Evolutionary conservation across 2,797 vertebrate genomes (phyloP), one percentile per base, ranked within the genome.

Genomic region (Syngnathus rostellatus): DNA sequence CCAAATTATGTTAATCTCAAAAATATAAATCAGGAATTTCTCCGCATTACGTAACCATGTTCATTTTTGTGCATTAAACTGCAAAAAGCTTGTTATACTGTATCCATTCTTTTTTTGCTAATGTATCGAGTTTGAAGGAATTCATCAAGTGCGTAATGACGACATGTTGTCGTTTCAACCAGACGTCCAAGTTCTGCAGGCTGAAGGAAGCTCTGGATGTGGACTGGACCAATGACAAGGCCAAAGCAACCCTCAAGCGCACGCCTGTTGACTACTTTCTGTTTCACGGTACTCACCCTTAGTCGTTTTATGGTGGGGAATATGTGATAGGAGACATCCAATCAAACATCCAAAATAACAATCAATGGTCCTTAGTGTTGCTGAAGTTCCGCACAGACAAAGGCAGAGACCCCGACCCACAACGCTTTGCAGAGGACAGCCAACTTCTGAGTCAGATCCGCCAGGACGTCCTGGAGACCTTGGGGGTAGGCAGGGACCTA

Each of bases 331-430:
- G 8, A 50, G 48, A 50, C 48, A 50, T n/a, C 57, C 31, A 4
- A 31, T 31, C 31, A 31, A 31, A 31, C 31, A 31, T 31, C 31
- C 25, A 3, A 21, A 55, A 55, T 31, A 4, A 23, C 51, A 25
- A 54, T 54, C 53, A 31, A 23, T 5, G 31, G 6, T 38, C 23
- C 31, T 38, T 83, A 98, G 96, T 98, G 60, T 87, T 98, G 63
- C 73, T 98, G 81, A 94, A 94, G 72, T 98, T 97, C 68, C 94
- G 93, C 1, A 92, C 92, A 0, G 93, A 95, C 67, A 93, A 92
- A 73, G 92, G 93, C 0, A 88, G 93, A 1, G 93, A 95, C 73
- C 95, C 95, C 0, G 75, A 87, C 43, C 93, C 91, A 0, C 74
- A 82, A 2, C 85, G 75, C 64, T 93, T 86, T 1, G 46, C 75